Base-by-base conservation (phyloP, 2,113 vertebrate species). In the Alectura lathami region DNA sequence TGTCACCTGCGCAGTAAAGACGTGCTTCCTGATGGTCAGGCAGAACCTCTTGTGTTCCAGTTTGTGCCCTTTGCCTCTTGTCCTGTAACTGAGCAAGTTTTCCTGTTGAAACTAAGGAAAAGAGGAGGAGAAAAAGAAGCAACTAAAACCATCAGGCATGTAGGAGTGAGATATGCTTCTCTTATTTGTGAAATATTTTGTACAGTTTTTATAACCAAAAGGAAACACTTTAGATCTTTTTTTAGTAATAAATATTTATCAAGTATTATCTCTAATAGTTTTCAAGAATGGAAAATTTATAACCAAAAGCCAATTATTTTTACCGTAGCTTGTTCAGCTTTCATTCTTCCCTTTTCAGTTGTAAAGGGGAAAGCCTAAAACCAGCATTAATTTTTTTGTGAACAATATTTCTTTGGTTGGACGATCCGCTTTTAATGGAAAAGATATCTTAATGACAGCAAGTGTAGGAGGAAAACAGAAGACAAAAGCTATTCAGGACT, bases 101-200 rank as follows among this genome's bases (percentile, higher is more conserved):
- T 89, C 68, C 59, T 83, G 36, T 45, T 89, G 92, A 88, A 86
- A 88, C 57, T 59, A 83, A 83, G 27, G 82, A 75, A 64, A 82
- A 77, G 21, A 38, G 67, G 8, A 4, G 34, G 27, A 56, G 64
- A 66, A 56, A 48, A 54, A 62, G 24, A 62, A 63, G 18, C 36
- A 27, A 40, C 24, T 18, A 62, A 62, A 62, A 12, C 10, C 5
- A 8, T 38, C 72, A 85, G 63, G 70, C 64, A 36, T 54, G 69
- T 82, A 38, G 50, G 72, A 73, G 75, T 78, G 88, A 95, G 93
- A 86, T 70, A n/a, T 2, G 3, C 34, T 88, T 80, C 79, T 86
- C 21, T 8, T 53, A 86, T 88, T 67, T 4, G 50, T 38, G 34
- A 16, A 83, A 18, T 93, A 74, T 63, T 81, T 91, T 88, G 59